phyloP scores from a whole-genome alignment of 2,888 invertebrate species.

The Agrypnus murinus region DNA sequence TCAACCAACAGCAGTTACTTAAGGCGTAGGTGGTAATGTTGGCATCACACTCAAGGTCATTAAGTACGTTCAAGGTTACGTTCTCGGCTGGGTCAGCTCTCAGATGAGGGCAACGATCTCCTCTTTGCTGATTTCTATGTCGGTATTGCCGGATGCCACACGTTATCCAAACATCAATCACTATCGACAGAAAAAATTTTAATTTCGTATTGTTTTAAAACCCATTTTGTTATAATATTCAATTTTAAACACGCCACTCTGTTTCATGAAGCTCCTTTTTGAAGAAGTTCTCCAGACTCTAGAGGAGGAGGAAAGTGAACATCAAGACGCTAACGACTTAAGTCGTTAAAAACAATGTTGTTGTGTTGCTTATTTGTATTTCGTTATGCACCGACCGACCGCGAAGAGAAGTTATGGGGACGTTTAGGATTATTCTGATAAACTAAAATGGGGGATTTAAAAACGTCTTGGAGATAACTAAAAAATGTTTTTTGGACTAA shows the following conservation, averaged over 20 bases:
- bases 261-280: no score
- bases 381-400: no score
- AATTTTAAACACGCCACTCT: no score
- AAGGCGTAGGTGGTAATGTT: constrained; percentile 63
- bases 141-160: constrained; percentile 44
- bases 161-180: constrained; percentile 37
- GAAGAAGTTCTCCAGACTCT: no score
- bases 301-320: not conserved
- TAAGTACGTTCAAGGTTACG: constrained; percentile 61
- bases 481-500: constrained; percentile 11
- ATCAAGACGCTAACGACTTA: constrained; percentile 9
- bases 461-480: no score
- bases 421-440: not conserved
- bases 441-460: no score
- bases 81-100: constrained; percentile 60
- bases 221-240: no score
- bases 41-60: constrained; percentile 65
- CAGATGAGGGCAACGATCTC: constrained; percentile 50
- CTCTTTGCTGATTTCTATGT: constrained; percentile 49
- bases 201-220: constrained; percentile 5
- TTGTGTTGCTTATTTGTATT: not conserved
- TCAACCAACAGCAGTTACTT: constrained; percentile 61
- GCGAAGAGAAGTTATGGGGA: not conserved
- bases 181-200: constrained; percentile 21
- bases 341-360: not conserved